A percentile compares a stretch with the other conserved stretches of the same genome.
Evolutionary conservation across 1,140 invertebrate species (phyloP).

Genomic region (Neodiprion fabricii): DNA sequence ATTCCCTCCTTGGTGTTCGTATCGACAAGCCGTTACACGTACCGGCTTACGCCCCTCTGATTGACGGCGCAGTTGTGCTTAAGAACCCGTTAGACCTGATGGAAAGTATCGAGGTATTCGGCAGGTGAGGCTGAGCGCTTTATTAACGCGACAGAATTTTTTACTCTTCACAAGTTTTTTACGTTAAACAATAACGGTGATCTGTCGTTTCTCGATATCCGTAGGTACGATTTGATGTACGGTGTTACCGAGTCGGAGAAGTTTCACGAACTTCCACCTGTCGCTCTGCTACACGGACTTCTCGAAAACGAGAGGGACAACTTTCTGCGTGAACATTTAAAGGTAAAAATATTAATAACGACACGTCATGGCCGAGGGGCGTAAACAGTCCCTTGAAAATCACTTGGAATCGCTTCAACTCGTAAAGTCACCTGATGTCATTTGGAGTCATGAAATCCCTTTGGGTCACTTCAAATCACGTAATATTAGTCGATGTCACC

Average conservation of each 20-base stretch:
- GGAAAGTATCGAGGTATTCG: conserved; percentile 76
- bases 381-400: too few relatives aligned
- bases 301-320: conserved; percentile 78
- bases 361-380: too few relatives aligned
- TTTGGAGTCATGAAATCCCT: too few relatives aligned
- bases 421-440: too few relatives aligned
- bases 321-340: conserved; percentile 78
- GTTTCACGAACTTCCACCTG: conserved; percentile 79
- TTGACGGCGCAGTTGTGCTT: conserved; percentile 84
- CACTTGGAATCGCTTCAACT: too few relatives aligned
- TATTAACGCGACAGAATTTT: not conserved
- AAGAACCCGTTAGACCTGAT: conserved; percentile 77
- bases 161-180: not conserved
- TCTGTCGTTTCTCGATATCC: not conserved
- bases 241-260: conserved; percentile 90
- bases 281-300: conserved; percentile 81
- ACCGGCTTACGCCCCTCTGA: conserved; percentile 71
- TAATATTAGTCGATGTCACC: too few relatives aligned
- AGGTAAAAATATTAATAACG: conserved; percentile 44
- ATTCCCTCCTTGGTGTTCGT: conserved; percentile 49
- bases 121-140: conserved; percentile 62
- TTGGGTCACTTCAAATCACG: too few relatives aligned
- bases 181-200: not conserved
- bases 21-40: conserved; percentile 57
- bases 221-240: conserved; percentile 85